phyloP scores from a whole-genome alignment of 2,113 vertebrate species.

The Colaptes auratus region DNA sequence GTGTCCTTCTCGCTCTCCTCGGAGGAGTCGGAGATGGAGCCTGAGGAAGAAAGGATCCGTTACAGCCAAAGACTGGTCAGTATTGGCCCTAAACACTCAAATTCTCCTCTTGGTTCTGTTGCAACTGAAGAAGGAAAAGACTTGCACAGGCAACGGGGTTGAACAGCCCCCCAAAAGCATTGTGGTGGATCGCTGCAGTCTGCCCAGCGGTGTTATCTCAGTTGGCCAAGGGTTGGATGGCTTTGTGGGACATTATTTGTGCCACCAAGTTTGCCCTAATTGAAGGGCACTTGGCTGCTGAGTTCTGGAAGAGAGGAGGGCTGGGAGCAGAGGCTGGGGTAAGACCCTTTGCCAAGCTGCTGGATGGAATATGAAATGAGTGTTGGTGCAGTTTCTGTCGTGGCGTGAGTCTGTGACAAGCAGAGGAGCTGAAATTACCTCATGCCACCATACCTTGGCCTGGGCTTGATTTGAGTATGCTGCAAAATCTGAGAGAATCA shows the following conservation, averaged over 20 bases:
- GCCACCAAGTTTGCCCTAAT: fast-evolving
- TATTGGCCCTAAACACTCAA: not conserved
- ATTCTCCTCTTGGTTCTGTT: not conserved
- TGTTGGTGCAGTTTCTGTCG: not conserved
- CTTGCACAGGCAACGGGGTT: not conserved
- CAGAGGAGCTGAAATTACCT: not conserved
- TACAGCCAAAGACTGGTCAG: constrained; percentile 97
- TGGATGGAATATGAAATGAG: not conserved
- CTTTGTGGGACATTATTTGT: not conserved
- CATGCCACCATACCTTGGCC: not conserved
- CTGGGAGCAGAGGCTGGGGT: not conserved
- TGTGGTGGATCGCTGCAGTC: not conserved
- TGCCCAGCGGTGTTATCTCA: not conserved
- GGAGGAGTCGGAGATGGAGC: constrained; percentile 81
- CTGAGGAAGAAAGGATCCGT: constrained; percentile 89
- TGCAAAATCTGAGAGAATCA: not conserved
- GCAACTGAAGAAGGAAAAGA: not conserved
- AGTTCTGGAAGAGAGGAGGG: not conserved
- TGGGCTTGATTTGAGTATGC: not conserved
- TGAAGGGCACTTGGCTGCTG: not conserved
- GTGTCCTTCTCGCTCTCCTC: constrained; percentile 79
- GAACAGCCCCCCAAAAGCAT: not conserved
- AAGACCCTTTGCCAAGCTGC: not conserved
- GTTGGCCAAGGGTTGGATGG: not conserved
- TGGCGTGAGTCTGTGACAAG: not conserved